Base-by-base conservation (phyloP, 2,113 vertebrate genomes). In the Gavia stellata region DNA sequence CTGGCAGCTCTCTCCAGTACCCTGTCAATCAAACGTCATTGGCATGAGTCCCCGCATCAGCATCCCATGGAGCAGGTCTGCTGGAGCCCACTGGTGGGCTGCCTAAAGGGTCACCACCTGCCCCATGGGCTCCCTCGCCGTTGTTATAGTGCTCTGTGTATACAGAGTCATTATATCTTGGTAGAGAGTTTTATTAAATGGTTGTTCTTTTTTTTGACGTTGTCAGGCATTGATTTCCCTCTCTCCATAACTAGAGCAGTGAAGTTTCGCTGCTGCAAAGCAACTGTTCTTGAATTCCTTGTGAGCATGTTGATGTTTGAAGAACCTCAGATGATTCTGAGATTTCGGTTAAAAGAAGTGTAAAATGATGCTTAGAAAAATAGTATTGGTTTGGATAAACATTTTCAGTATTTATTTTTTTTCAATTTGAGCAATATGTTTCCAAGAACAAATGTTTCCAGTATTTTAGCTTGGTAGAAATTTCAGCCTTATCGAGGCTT, bases 51-150 rank as follows among this genome's bases (percentile, higher is more conserved):
- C 62, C 59, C 0, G 1, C 72, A 49, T 61, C 61, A 73, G 42
- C 24, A 15, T 47, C 52, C 81, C 4, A 2, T 17, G 79, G 61
- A 71, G 75, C 52, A 21, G 72, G 34, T 52, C 38, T 0, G 6
- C 38, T 12, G 14, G 26, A 45, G 42, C 45, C 19, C 1, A 6
- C 55, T 2, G 3, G 7, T 53, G n/a, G 28, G 44, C 70, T 85
- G 38, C 49, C 45, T 34, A 14, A 14, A 61, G 38, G n/a, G 28
- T 45, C 15, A 1, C 52, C 10, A 10, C 56, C 53, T 93, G 36
- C 17, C 29, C n/a, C 0, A 0, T 13, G 36, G 31, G 20, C n/a
- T 86, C 19, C 36, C 25, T 72, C 0, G 0, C 18, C 0, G 0
- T 29, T 4, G 36, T 53, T 84, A 34, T 24, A 36, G 38, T 59